Conservation (phyloP, 2,888 invertebrate genomes). For the Lochmaea capreae region DNA sequence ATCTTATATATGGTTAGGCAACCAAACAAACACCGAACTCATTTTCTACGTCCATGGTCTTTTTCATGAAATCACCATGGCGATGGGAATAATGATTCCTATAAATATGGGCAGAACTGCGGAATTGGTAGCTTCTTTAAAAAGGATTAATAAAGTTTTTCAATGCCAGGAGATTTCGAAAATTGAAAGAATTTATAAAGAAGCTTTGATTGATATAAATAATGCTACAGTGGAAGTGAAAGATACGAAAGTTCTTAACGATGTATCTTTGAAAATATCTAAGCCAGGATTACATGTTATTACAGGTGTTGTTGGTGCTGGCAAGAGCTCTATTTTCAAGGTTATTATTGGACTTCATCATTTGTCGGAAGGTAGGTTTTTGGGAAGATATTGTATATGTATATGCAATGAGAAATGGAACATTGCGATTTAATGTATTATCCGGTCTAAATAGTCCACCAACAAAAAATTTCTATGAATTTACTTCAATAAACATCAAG, state of each 20-base stretch:
- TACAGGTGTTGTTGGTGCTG: constrained; percentile 75
- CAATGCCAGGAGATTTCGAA: constrained; percentile 40
- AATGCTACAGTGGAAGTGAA: constrained; percentile 41
- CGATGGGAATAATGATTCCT: constrained; percentile 47
- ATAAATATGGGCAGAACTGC: constrained; percentile 44
- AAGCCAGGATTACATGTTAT: constrained; percentile 66
- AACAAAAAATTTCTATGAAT: too few species aligned
- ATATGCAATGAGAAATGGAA: too few species aligned
- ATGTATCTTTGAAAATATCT: constrained; percentile 62
- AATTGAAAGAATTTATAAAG: constrained; percentile 24
- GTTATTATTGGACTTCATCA: constrained; percentile 62
- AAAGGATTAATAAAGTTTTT: constrained; percentile 42
- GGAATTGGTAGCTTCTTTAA: constrained; percentile 46
- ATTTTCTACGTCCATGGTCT: constrained; percentile 44
- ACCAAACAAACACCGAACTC: constrained; percentile 48
- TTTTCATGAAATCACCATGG: constrained; percentile 38
- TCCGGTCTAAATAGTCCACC: too few species aligned
- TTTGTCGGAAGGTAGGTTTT: constrained; percentile 59
- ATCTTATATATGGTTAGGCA: constrained; percentile 46
- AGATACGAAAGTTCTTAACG: constrained; percentile 59
- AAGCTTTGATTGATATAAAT: constrained; percentile 35
- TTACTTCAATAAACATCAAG: too few species aligned
- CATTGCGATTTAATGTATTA: too few species aligned
- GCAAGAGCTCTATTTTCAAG: constrained; percentile 68
- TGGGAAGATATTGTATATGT: too few species aligned